phyloP scores from a whole-genome alignment of 2,797 vertebrate species.

The Gymnopithys bicolor region DNA sequence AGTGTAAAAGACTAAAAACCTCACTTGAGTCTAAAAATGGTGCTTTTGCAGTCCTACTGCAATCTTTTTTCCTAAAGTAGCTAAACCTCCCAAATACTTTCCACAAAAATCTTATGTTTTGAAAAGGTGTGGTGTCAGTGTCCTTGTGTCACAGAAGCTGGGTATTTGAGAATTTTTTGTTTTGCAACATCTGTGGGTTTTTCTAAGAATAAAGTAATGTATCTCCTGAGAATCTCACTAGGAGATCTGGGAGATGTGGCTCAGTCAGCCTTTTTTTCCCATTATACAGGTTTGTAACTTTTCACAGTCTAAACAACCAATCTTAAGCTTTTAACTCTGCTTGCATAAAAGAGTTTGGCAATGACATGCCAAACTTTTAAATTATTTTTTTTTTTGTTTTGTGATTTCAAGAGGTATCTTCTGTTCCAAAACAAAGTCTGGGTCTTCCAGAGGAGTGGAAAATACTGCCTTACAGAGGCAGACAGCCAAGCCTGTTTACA shows the following conservation, averaged over 20 bases:
- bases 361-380: neutral
- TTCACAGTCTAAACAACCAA: neutral
- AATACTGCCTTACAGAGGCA: neutral
- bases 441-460: neutral
- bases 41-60: neutral
- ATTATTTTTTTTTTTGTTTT: neutral
- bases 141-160: neutral
- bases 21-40: neutral
- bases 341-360: neutral
- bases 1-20: neutral
- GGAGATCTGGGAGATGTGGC: neutral
- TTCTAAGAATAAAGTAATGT: neutral
- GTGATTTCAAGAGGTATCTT: neutral
- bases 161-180: neutral
- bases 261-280: neutral
- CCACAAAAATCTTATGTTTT: neutral
- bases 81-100: neutral
- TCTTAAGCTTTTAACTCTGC: neutral
- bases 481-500: neutral
- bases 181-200: fast-evolving
- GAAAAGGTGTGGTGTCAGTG: neutral
- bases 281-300: neutral
- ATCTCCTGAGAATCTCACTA: neutral
- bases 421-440: neutral
- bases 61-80: neutral